phyloP scores from a whole-genome alignment of 2,797 vertebrate genomes.

The Australoheros facetus region DNA sequence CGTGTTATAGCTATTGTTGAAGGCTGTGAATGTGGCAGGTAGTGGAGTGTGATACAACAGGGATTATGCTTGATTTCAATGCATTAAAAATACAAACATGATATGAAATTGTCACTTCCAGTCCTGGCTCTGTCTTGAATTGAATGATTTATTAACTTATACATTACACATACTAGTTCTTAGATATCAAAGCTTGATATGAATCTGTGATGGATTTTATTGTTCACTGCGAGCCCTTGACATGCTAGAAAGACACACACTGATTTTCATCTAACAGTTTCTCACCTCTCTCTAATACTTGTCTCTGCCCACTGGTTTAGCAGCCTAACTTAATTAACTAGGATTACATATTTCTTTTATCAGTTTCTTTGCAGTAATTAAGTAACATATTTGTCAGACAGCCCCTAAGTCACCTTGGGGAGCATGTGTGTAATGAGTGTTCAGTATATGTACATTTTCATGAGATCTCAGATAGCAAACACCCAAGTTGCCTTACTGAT shows the following conservation, averaged over 20 bases:
- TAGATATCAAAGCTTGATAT: slow-evolving; percentile 42
- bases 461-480: slow-evolving; percentile 50
- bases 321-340: slow-evolving; percentile 75
- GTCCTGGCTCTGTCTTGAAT: slow-evolving; percentile 47
- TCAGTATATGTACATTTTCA: slow-evolving; percentile 33
- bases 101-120: slow-evolving; percentile 68
- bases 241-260: slow-evolving; percentile 52
- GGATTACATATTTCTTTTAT: slow-evolving; percentile 77
- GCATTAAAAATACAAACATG: slow-evolving; percentile 67
- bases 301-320: slow-evolving; percentile 63
- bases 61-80: slow-evolving; percentile 59
- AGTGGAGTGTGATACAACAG: slow-evolving; percentile 48
- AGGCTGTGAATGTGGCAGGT: slow-evolving; percentile 33
- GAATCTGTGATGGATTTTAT: slow-evolving; percentile 32
- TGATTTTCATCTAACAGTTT: slow-evolving; percentile 71
- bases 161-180: slow-evolving; percentile 46
- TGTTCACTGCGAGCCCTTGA: slow-evolving; percentile 48
- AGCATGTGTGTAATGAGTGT: slow-evolving; percentile 39
- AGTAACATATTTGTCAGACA: slow-evolving; percentile 68
- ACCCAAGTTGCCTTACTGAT: slow-evolving; percentile 50
- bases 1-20: slow-evolving; percentile 4
- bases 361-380: slow-evolving; percentile 75
- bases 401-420: slow-evolving; percentile 69
- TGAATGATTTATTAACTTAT: slow-evolving; percentile 63
- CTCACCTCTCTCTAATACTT: slow-evolving; percentile 72